Percentiles rank a stretch among this genome's conserved stretches.
Conservation (phyloP, 2,888 invertebrate genomes). For the Mechanitis mazaeus region DNA sequence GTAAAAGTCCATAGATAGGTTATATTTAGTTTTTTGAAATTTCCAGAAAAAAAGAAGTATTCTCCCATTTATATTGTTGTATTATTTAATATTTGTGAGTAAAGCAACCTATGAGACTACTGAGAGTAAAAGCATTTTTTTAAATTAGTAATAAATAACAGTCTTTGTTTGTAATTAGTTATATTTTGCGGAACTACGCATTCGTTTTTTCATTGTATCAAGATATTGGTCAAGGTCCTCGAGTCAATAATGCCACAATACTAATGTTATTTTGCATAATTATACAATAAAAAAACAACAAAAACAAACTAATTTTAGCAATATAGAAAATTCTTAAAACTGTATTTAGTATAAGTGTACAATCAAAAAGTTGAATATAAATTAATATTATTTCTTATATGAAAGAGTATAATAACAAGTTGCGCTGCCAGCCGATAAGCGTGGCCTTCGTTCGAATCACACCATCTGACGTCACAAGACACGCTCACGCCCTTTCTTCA, state of each 20-base stretch:
- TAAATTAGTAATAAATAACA: too few relatives aligned
- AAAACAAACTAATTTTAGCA: too few relatives aligned
- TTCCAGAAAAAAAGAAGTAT: too few relatives aligned
- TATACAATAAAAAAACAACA: not conserved
- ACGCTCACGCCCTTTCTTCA: conserved; percentile 3
- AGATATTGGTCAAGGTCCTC: not conserved
- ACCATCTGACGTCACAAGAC: conserved; percentile 24
- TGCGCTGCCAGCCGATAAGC: conserved; percentile 13
- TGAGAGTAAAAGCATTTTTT: too few relatives aligned
- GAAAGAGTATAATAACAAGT: not conserved
- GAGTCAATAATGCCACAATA: not conserved
- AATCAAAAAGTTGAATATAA: not conserved
- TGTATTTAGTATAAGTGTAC: too few relatives aligned
- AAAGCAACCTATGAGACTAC: too few relatives aligned
- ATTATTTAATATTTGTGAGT: too few relatives aligned
- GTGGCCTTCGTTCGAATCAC: conserved; percentile 24
- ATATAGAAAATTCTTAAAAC: not conserved
- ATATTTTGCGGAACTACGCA: conserved; percentile 1
- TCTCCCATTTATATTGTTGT: too few relatives aligned
- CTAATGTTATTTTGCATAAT: not conserved
- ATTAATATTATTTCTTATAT: too few relatives aligned
- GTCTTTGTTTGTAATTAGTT: too few relatives aligned
- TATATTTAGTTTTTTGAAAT: too few relatives aligned
- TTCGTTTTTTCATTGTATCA: not conserved
- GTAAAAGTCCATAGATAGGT: too few relatives aligned